These are phyloP conservation scores for Sisyra nigra DNA, from an alignment of 2,888 invertebrate species.

Conservation along the genomic window DNA sequence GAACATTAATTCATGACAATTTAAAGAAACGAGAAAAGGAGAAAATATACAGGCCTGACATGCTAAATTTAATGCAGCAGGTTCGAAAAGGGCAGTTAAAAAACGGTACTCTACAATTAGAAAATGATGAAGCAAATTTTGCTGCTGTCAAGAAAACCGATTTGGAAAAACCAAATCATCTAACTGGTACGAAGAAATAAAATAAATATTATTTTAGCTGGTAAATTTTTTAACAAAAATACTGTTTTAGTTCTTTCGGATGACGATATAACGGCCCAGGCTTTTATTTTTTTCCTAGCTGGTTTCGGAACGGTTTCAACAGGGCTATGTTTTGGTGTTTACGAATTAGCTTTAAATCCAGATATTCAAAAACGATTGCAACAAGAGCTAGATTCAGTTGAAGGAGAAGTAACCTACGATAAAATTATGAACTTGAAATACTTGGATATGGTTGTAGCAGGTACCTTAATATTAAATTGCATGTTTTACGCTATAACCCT, in stretches of 20 bases:
- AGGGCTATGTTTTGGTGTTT: conserved; percentile 12
- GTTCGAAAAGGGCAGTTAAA: too few relatives aligned
- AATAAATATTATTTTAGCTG: not conserved
- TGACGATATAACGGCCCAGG: conserved; percentile 15
- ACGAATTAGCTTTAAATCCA: conserved; percentile 15
- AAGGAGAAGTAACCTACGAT: conserved; percentile 15
- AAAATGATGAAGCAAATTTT: conserved; percentile 20
- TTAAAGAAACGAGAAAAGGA: too few relatives aligned
- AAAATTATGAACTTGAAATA: conserved; percentile 13
- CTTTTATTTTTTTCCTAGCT: conserved; percentile 15
- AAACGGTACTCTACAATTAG: too few relatives aligned
- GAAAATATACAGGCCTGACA: too few relatives aligned
- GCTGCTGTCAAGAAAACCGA: conserved; percentile 17
- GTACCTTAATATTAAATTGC: too few relatives aligned
- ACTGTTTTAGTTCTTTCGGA: not conserved
- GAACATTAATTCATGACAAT: too few relatives aligned
- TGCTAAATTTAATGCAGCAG: too few relatives aligned
- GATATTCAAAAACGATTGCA: conserved; percentile 14
- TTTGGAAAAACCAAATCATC: not conserved
- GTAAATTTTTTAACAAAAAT: not conserved
- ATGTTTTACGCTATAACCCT: too few relatives aligned
- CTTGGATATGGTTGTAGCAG: conserved; percentile 20
- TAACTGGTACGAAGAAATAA: not conserved
- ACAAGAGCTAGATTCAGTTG: conserved; percentile 11
- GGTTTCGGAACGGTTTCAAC: conserved; percentile 15